phyloP scores from a whole-genome alignment of 64 coral and sea anemone genomes.

The Montipora foliosa region DNA sequence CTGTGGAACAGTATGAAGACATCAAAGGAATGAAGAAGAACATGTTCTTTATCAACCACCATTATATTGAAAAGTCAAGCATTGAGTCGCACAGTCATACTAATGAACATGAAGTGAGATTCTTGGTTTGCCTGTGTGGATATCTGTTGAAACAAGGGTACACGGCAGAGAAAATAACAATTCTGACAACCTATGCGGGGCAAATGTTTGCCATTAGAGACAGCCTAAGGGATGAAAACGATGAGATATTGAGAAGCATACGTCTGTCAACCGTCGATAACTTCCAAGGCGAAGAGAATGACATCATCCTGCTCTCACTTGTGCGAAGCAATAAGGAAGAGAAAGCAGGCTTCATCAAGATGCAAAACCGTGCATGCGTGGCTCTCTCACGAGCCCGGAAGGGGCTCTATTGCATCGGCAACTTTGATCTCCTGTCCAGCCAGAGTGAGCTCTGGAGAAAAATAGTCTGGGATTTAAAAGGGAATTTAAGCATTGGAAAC shows the following conservation, averaged over 20 bases:
- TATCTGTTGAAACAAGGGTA: slow-evolving; percentile 92
- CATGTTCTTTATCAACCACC: slow-evolving; percentile 87
- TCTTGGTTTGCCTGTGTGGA: slow-evolving; percentile 71
- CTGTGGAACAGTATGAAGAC: slow-evolving; percentile 76
- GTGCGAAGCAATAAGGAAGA: slow-evolving; percentile 82
- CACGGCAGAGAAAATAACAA: slow-evolving; percentile 51
- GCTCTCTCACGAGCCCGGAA: slow-evolving; percentile 87
- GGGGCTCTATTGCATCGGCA: slow-evolving; percentile 88
- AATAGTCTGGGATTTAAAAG: slow-evolving; percentile 60
- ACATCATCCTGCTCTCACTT: slow-evolving; percentile 90
- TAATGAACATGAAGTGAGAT: slow-evolving; percentile 83
- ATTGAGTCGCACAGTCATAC: slow-evolving; percentile 74
- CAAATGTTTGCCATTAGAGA: slow-evolving; percentile 90
- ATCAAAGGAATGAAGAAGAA: slow-evolving; percentile 83
- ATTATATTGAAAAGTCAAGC: slow-evolving; percentile 39
- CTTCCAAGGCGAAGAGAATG: slow-evolving; percentile 95
- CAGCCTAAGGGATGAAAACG: slow-evolving; percentile 3
- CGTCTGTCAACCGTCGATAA: slow-evolving; percentile 86
- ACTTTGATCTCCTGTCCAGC: slow-evolving; percentile 73
- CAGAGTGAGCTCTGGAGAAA: slow-evolving; percentile 85
- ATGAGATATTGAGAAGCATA: slow-evolving; percentile 34
- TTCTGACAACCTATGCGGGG: slow-evolving; percentile 85
- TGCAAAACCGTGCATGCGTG: slow-evolving; percentile 87
- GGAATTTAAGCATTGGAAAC: slow-evolving; percentile 17
- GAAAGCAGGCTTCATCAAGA: slow-evolving; percentile 80